phyloP scores from a whole-genome alignment of 2,797 vertebrate species.

The Miichthys miiuy region DNA sequence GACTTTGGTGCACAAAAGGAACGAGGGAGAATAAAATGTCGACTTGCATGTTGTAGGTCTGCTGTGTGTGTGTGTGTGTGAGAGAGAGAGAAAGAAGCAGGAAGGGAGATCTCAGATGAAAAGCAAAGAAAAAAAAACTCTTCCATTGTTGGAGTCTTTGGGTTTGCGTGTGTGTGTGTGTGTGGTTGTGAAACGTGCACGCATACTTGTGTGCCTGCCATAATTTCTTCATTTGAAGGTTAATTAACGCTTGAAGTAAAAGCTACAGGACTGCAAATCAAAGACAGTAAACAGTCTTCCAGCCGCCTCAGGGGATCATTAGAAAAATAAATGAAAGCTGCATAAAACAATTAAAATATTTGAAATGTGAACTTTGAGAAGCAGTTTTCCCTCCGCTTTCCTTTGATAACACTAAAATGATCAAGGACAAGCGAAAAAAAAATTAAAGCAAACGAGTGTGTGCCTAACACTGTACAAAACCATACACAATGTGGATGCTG shows the following conservation, averaged over 20 bases:
- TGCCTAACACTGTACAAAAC: not conserved
- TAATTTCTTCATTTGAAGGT: constrained; percentile 84
- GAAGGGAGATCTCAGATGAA: constrained; percentile 76
- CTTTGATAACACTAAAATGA: constrained; percentile 66
- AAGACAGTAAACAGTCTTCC: constrained; percentile 81
- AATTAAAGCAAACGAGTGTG: constrained; percentile 43
- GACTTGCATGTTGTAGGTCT: constrained; percentile 64
- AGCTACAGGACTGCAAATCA: constrained; percentile 81
- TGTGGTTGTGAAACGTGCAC: constrained; percentile 19
- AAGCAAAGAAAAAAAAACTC: constrained; percentile 53
- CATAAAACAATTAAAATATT: constrained; percentile 80
- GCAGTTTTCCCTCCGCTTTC: constrained; percentile 47
- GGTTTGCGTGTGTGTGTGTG: constrained; percentile 9
- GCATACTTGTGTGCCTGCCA: constrained; percentile 59
- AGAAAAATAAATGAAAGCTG: constrained; percentile 81
- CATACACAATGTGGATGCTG: not conserved
- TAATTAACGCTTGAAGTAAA: constrained; percentile 85
- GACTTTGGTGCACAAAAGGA: constrained; percentile 77
- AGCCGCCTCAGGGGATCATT: constrained; percentile 78
- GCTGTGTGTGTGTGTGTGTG: constrained; percentile 11
- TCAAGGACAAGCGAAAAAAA: constrained; percentile 70
- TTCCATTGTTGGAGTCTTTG: constrained; percentile 60
- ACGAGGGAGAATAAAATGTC: constrained; percentile 69
- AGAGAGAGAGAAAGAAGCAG: constrained; percentile 45
- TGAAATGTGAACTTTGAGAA: constrained; percentile 80